Evolutionary conservation across 1,140 invertebrate species (phyloP).

Genomic region (Drosophila sp.): DNA sequence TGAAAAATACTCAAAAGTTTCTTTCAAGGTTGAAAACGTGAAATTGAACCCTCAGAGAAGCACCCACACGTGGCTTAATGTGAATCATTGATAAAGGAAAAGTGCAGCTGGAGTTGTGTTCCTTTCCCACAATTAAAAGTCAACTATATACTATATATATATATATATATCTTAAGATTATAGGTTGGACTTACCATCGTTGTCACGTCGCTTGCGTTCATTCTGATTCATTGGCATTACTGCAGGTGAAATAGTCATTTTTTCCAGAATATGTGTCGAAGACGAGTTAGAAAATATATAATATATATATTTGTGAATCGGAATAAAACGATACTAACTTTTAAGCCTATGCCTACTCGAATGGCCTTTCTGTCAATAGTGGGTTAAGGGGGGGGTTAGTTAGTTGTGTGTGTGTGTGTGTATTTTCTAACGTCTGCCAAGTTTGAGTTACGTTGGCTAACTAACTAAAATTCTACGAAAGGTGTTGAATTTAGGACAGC

Average conservation of each 20-base stretch:
- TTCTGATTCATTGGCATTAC: slow-evolving; percentile 82
- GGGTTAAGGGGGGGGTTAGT: too few relatives aligned
- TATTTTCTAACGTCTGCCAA: slow-evolving; percentile 59
- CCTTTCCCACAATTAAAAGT: slow-evolving; percentile 11
- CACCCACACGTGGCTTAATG: background rate
- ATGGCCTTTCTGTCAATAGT: too few relatives aligned
- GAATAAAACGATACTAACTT: background rate
- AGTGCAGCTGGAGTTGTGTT: slow-evolving; percentile 12
- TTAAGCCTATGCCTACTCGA: slow-evolving; percentile 13
- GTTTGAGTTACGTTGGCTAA: slow-evolving; percentile 70
- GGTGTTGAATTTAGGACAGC: slow-evolving; percentile 77
- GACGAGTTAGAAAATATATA: background rate
- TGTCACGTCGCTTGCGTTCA: slow-evolving; percentile 65
- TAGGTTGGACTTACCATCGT: slow-evolving; percentile 57
- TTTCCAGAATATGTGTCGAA: background rate
- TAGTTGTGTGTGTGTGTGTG: background rate
- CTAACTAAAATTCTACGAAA: slow-evolving; percentile 57
- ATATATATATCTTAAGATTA: background rate
- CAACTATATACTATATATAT: slow-evolving; percentile 1
- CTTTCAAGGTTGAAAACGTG: slow-evolving; percentile 36
- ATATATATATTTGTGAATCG: slow-evolving; percentile 12
- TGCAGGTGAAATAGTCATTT: slow-evolving; percentile 53
- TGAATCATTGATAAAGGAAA: slow-evolving; percentile 47
- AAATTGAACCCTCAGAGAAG: background rate
- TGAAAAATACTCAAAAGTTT: slow-evolving; percentile 39